phyloP scores from a whole-genome alignment of 1,140 invertebrate genomes.

The Danaus melanippus region DNA sequence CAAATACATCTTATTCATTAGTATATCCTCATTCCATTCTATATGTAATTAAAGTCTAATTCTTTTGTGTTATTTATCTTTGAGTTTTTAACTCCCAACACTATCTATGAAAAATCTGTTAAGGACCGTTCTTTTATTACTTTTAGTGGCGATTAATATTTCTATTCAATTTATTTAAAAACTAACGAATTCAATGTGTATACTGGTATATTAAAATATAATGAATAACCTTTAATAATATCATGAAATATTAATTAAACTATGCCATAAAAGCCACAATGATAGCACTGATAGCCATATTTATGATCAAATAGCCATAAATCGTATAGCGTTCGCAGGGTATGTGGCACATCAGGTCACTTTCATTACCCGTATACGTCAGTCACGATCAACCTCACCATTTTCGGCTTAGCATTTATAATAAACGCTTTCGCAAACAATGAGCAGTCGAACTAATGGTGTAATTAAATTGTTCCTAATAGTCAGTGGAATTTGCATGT shows the following conservation, averaged over 20 bases:
- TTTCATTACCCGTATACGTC: slow-evolving; percentile 42
- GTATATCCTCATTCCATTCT: too few relatives aligned
- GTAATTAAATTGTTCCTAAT: not conserved
- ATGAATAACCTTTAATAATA: not conserved
- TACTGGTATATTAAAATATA: not conserved
- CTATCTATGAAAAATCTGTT: too few relatives aligned
- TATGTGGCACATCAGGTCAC: slow-evolving; percentile 43
- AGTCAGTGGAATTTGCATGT: too few relatives aligned
- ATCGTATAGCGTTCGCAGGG: slow-evolving; percentile 6
- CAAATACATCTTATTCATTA: too few relatives aligned
- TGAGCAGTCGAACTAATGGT: slow-evolving; percentile 4
- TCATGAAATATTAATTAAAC: slow-evolving; percentile 1
- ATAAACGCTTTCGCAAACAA: slow-evolving; percentile 25
- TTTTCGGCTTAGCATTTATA: slow-evolving; percentile 29
- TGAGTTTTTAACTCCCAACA: too few relatives aligned
- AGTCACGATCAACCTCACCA: slow-evolving; percentile 31
- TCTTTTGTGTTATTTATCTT: too few relatives aligned
- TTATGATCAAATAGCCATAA: slow-evolving; percentile 17
- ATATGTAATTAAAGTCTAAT: too few relatives aligned
- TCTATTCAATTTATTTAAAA: too few relatives aligned
- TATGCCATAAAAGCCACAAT: too few relatives aligned
- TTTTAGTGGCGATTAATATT: too few relatives aligned
- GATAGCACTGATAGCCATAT: too few relatives aligned
- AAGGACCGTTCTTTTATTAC: too few relatives aligned
- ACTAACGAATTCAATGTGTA: not conserved